Evolutionary conservation across 2,797 vertebrate genomes (phyloP).

Genomic region (Acanthopagrus latus): DNA sequence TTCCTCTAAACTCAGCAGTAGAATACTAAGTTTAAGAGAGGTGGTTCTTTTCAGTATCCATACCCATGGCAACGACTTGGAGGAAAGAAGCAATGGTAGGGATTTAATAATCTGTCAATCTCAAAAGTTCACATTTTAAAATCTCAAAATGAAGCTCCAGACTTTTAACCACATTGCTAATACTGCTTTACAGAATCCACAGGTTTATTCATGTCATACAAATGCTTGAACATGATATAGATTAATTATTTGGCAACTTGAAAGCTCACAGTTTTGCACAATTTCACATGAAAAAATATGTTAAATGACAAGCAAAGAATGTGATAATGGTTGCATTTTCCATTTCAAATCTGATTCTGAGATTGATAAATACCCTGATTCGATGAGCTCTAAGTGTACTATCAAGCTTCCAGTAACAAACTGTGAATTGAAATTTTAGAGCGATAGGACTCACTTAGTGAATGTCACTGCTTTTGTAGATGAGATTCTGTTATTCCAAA

Average conservation of each 20-base stretch:
- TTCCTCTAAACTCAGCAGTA: conserved; percentile 23
- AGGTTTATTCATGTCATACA: neutral
- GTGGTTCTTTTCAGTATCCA: conserved; percentile 28
- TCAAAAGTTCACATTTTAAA: neutral
- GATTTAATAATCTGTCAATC: conserved; percentile 34
- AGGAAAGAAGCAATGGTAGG: conserved; percentile 5
- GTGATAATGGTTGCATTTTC: neutral
- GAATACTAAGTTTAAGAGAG: conserved; percentile 53
- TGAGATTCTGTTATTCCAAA: neutral
- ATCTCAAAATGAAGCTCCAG: neutral
- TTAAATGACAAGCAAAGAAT: neutral
- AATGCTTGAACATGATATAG: neutral
- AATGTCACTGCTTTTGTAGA: conserved; percentile 1
- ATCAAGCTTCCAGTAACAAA: neutral
- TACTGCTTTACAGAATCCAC: neutral
- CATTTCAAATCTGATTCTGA: neutral
- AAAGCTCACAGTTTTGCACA: neutral
- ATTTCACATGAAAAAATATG: neutral
- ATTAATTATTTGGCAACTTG: neutral
- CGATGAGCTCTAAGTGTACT: neutral
- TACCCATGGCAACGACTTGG: conserved; percentile 1
- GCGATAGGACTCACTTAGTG: neutral
- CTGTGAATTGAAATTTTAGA: conserved; percentile 10
- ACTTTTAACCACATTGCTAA: neutral
- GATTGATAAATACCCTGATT: neutral